A percentile compares a stretch with the other conserved stretches of the same genome.
Evolutionary conservation across 2,113 vertebrate species (phyloP).

Genomic region (Promerops cafer): DNA sequence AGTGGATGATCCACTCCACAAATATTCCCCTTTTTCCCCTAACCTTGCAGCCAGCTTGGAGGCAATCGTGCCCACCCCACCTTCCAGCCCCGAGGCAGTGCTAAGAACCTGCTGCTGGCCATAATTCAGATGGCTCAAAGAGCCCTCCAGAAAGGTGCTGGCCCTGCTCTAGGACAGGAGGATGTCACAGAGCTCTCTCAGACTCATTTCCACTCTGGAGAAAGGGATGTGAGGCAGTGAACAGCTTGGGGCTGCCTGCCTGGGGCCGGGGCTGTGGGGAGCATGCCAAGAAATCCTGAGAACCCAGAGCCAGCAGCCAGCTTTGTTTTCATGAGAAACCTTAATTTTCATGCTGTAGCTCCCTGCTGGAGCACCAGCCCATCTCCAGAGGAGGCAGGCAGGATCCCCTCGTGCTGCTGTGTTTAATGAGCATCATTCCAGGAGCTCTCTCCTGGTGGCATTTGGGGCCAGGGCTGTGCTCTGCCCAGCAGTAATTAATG

Average conservation of each 20-base stretch:
- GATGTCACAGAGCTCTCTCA: not conserved
- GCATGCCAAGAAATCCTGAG: not conserved
- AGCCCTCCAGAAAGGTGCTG: not conserved
- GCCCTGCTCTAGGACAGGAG: not conserved
- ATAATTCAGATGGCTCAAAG: not conserved
- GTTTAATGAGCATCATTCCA: not conserved
- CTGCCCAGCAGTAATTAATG: slow-evolving; percentile 5
- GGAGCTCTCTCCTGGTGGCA: not conserved
- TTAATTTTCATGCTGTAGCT: not conserved
- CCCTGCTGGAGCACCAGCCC: not conserved
- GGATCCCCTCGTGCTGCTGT: not conserved
- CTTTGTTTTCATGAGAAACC: not conserved
- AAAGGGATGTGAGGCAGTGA: not conserved
- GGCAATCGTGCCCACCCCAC: not conserved
- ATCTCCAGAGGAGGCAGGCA: not conserved
- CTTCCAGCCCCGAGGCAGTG: no score
- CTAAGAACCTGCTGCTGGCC: not conserved
- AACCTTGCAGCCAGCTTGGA: no score
- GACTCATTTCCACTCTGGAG: not conserved
- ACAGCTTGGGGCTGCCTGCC: not conserved
- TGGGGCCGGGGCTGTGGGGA: not conserved
- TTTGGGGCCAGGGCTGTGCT: not conserved
- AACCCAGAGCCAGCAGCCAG: not conserved
- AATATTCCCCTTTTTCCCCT: accelerated
- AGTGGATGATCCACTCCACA: not conserved